Conservation (phyloP, 2,797 vertebrate genomes). For the Lacerta agilis region DNA sequence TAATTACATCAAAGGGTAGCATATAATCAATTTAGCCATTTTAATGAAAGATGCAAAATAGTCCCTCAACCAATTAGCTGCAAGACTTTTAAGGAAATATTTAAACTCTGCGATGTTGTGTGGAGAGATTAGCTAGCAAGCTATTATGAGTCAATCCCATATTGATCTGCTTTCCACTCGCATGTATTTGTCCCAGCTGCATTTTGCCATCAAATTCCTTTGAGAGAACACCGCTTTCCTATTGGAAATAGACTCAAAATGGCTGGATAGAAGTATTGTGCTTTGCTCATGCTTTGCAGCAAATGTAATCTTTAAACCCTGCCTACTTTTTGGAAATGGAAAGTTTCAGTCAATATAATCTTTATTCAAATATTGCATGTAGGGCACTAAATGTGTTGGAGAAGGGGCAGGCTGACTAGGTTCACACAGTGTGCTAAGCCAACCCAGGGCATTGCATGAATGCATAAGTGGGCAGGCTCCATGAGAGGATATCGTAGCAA, state of each 20-base stretch:
- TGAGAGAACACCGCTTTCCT: slow-evolving; percentile 43
- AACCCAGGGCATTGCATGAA: too few species aligned
- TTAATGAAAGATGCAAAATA: slow-evolving; percentile 12
- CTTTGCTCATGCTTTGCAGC: slow-evolving; percentile 55
- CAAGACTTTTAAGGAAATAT: slow-evolving; percentile 44
- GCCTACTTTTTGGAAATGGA: background rate
- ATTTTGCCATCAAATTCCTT: slow-evolving; percentile 58
- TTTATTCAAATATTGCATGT: slow-evolving; percentile 25
- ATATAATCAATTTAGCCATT: slow-evolving; percentile 32
- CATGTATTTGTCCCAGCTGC: slow-evolving; percentile 48
- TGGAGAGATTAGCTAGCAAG: slow-evolving; percentile 33
- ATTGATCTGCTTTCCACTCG: slow-evolving; percentile 51
- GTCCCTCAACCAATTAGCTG: slow-evolving; percentile 31
- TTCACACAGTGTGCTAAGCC: background rate
- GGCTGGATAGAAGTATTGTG: slow-evolving; percentile 60
- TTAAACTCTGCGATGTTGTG: slow-evolving; percentile 33
- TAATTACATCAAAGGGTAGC: slow-evolving; percentile 1
- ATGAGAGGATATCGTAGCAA: too few species aligned
- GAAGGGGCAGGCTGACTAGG: background rate
- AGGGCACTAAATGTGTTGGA: slow-evolving; percentile 27
- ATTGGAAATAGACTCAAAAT: slow-evolving; percentile 46
- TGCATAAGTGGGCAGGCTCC: too few species aligned
- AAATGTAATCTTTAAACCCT: slow-evolving; percentile 54
- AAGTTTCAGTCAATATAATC: slow-evolving; percentile 54
- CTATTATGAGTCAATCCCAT: slow-evolving; percentile 10